Percentiles rank a stretch among this genome's conserved stretches.
These are phyloP conservation scores for Papilio polytes DNA, from an alignment of 1,140 invertebrate genomes.

Conservation along the genomic window DNA sequence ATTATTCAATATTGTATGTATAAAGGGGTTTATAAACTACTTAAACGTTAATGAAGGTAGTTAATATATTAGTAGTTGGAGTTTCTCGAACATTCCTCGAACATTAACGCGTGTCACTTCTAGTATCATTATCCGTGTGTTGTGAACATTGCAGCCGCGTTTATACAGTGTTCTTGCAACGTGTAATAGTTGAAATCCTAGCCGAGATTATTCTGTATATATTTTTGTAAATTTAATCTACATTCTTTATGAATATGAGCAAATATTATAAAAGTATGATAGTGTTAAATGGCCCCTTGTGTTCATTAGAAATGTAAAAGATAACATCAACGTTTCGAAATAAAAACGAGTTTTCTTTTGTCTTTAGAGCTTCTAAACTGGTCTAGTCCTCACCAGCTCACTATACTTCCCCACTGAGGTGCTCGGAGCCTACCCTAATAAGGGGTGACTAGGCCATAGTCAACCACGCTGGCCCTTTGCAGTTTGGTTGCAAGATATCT, in stretches of 20 bases:
- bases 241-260: neutral
- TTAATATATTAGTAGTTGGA: neutral
- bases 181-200: conserved; percentile 33
- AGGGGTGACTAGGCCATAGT: too few species aligned
- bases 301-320: neutral
- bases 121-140: conserved; percentile 9
- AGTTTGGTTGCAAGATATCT: too few species aligned
- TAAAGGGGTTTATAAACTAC: too few species aligned
- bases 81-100: neutral
- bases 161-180: conserved; percentile 26
- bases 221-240: conserved; percentile 18
- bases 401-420: too few species aligned
- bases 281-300: neutral
- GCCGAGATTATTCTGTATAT: conserved; percentile 7
- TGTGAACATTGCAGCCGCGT: conserved; percentile 26
- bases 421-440: too few species aligned
- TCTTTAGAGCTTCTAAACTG: too few species aligned
- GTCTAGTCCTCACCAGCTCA: too few species aligned
- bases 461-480: too few species aligned
- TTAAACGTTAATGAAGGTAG: too few species aligned
- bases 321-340: too few species aligned
- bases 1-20: too few species aligned
- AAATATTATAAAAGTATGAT: neutral
- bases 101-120: neutral
- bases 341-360: too few species aligned